Conservation (phyloP, 2,888 invertebrate genomes). For the Callosobruchus maculatus region DNA sequence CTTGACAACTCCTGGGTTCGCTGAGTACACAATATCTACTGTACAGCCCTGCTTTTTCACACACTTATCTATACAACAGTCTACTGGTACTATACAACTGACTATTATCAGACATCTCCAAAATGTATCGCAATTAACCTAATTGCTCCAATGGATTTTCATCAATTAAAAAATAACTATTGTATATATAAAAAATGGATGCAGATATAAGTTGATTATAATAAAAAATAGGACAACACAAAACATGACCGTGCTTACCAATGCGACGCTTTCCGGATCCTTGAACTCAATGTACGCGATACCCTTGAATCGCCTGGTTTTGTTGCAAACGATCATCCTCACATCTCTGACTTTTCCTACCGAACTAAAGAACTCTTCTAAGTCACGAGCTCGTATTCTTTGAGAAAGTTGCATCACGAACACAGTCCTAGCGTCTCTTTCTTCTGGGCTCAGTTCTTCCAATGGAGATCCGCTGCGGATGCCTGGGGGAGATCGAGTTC, state of each 20-base stretch:
- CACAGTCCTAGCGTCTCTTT: slow-evolving; percentile 96
- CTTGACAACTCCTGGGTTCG: no score
- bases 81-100: no score
- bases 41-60: no score
- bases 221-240: no score
- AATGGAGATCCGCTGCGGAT: slow-evolving; percentile 58
- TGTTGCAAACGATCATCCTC: slow-evolving; percentile 96
- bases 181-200: no score
- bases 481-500: slow-evolving; percentile 29
- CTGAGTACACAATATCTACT: no score
- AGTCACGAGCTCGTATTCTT: slow-evolving; percentile 86
- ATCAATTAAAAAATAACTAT: no score
- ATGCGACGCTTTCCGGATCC: slow-evolving; percentile 94
- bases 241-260: slow-evolving; percentile 62
- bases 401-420: slow-evolving; percentile 99
- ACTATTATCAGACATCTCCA: no score
- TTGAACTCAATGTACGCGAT: slow-evolving; percentile 99
- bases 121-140: no score
- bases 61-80: no score
- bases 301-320: slow-evolving; percentile 97
- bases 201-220: no score
- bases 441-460: slow-evolving; percentile 88
- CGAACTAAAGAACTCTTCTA: slow-evolving; percentile 98
- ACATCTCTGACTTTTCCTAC: slow-evolving; percentile 99
- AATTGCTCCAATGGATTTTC: no score